Evolutionary conservation across 2,797 vertebrate species (phyloP).

Genomic region (Graptemys geographica): DNA sequence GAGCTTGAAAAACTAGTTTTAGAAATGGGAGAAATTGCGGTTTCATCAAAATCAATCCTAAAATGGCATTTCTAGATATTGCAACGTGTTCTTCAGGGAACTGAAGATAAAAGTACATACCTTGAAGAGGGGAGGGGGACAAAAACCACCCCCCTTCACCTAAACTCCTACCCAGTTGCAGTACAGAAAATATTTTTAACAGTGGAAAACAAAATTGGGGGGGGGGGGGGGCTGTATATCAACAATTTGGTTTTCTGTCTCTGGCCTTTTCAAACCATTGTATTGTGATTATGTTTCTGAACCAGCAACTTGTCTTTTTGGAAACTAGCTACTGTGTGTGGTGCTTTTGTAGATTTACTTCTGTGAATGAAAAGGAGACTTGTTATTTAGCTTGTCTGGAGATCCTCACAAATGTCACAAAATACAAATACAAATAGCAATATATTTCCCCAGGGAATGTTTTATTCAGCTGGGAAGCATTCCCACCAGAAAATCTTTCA

Average conservation of each 20-base stretch:
- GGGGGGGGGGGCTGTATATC: neutral
- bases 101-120: neutral
- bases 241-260: neutral
- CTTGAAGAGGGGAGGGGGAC: neutral
- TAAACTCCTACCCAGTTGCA: neutral
- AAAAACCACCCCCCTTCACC: neutral
- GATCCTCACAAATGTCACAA: conserved; percentile 58
- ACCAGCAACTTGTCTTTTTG: neutral
- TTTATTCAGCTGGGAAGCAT: conserved; percentile 75
- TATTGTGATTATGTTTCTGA: neutral
- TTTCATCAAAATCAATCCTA: neutral
- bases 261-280: neutral
- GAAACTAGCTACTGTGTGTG: conserved; percentile 8
- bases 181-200: neutral
- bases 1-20: neutral
- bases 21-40: neutral
- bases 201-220: neutral
- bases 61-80: neutral
- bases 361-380: conserved; percentile 19
- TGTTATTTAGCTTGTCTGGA: conserved; percentile 36
- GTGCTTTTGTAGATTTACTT: conserved; percentile 3
- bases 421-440: conserved; percentile 65
- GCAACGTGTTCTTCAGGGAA: neutral
- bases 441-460: conserved; percentile 73
- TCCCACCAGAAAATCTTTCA: conserved; percentile 79